These are phyloP conservation scores for Phymatocera aterrima DNA, from an alignment of 2,888 invertebrate species.

Conservation along the genomic window DNA sequence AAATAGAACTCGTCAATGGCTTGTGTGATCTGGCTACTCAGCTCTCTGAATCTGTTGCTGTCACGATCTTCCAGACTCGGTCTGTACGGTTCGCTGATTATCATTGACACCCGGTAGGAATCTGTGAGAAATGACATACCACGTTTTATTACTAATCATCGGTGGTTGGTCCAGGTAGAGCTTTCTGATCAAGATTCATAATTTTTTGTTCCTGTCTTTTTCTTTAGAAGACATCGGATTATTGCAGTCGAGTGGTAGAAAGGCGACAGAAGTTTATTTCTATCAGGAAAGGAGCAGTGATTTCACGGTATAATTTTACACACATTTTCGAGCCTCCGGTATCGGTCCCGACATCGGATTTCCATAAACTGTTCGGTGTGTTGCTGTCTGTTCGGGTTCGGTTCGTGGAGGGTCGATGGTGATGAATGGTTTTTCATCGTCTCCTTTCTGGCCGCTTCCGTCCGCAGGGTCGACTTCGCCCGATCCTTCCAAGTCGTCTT, in stretches of 20 bases:
- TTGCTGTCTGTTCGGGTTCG: too few species aligned
- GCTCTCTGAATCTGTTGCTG: slow-evolving; percentile 78
- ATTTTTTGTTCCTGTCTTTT: too few species aligned
- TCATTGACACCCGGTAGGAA: slow-evolving; percentile 78
- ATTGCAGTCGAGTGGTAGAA: too few species aligned
- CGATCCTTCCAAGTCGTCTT: slow-evolving; percentile 68
- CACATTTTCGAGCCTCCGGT: neutral
- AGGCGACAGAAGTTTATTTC: neutral
- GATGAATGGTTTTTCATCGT: too few species aligned
- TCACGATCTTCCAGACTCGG: slow-evolving; percentile 79
- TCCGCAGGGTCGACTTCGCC: slow-evolving; percentile 68
- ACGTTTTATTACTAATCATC: neutral
- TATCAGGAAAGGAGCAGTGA: neutral
- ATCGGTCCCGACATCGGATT: neutral
- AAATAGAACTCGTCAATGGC: slow-evolving; percentile 79
- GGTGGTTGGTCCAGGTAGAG: neutral
- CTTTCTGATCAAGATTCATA: neutral
- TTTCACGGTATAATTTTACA: neutral
- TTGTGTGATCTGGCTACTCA: slow-evolving; percentile 78
- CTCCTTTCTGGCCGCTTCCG: too few species aligned
- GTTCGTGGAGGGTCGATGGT: too few species aligned
- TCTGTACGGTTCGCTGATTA: slow-evolving; percentile 80
- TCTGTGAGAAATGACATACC: slow-evolving; percentile 63
- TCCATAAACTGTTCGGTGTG: too few species aligned
- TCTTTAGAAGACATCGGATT: too few species aligned